Evolutionary conservation across 2,797 vertebrate species (phyloP), one percentile per base, ranked within the genome.

Genomic region (Hydrocynus forskahlii): DNA sequence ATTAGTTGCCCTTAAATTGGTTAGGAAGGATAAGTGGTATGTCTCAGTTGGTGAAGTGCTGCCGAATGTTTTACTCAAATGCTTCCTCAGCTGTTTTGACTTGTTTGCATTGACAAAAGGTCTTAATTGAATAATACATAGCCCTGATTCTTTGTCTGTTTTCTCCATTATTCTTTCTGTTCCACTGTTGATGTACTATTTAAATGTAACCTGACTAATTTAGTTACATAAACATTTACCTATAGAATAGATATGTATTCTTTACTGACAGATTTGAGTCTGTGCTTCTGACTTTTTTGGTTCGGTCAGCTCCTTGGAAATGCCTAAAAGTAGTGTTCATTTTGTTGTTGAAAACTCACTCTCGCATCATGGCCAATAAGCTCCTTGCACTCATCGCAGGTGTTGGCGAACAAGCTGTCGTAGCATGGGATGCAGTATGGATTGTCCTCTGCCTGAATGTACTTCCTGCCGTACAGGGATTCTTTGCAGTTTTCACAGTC

Each of bases 361-460:
- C 98, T 94, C 35, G 97, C 96, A 87, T 99, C 98, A 0, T 99
- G 98, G 79, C 96, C 97, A 0, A 99, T 99, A 67, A 97, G 94
- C 91, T 99, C 97, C 87, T 99, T 98, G 94, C 98, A 99, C 87
- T 99, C 98, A 0, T 98, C 95, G 0, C 98, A 99, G 8, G 98
- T 99, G 92, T 99, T 99, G 86, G 97, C 97, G 52, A 99, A 99
- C 86, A 96, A 96, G 85, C 94, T 95, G 74, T 99, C 98, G 0
- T 99, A 99, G 89, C 98, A 99, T 79, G 98, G 98, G 88, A 99
- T 97, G 87, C 98, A 99, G 94, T 99, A 98, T 0, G 98, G 98
- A 52, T 94, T 95, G 0, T 96, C 94, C 45, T 99, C 97, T 0
- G 95, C 92, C 91, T 99, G 97, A 92, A 99, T 99, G 93, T 99